Percentiles rank a stretch among this genome's conserved stretches.
phyloP scores from a whole-genome alignment of 92 coral and sea anemone species.

The Zoanthus solanderi region DNA sequence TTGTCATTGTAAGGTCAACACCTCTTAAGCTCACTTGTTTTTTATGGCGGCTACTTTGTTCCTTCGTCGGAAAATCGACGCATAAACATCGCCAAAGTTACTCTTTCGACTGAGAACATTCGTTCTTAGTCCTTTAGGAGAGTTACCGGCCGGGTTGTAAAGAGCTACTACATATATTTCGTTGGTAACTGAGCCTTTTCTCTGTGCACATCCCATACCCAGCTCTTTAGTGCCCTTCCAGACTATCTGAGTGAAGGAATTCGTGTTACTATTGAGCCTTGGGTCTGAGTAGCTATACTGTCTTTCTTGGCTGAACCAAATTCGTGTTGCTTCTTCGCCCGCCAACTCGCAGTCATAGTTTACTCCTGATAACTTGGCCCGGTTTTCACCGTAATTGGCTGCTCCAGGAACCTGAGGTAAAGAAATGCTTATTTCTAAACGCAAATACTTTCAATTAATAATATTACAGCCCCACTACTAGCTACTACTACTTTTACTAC shows the following conservation, averaged over 20 bases:
- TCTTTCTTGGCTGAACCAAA: slow-evolving; percentile 91
- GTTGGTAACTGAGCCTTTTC: slow-evolving; percentile 89
- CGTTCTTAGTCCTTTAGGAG: slow-evolving; percentile 77
- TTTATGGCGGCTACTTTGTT: slow-evolving; percentile 37
- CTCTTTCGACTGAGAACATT: slow-evolving; percentile 80
- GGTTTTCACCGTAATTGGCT: slow-evolving; percentile 89
- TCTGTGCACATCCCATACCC: slow-evolving; percentile 98
- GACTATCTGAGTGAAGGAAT: slow-evolving; percentile 93
- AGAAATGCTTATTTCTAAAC: neutral
- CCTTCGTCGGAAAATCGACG: slow-evolving; percentile 79
- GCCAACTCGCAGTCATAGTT: slow-evolving; percentile 96
- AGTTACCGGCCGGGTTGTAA: slow-evolving; percentile 93
- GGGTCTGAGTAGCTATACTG: slow-evolving; percentile 94
- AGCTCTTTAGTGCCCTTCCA: slow-evolving; percentile 92
- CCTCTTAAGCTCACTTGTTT: neutral
- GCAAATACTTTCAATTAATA: too few relatives aligned
- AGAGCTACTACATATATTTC: slow-evolving; percentile 93
- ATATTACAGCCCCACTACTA: too few relatives aligned
- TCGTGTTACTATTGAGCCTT: slow-evolving; percentile 87
- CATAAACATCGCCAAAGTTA: slow-evolving; percentile 83
- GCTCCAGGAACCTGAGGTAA: slow-evolving; percentile 60
- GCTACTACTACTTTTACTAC: too few relatives aligned
- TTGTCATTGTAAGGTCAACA: neutral
- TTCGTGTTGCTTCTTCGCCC: slow-evolving; percentile 90
- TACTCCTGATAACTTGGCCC: slow-evolving; percentile 90